Evolutionary conservation across 2,888 invertebrate species (phyloP), one percentile per base, ranked within the genome.

Genomic region (Pachliopta kotzebuea): DNA sequence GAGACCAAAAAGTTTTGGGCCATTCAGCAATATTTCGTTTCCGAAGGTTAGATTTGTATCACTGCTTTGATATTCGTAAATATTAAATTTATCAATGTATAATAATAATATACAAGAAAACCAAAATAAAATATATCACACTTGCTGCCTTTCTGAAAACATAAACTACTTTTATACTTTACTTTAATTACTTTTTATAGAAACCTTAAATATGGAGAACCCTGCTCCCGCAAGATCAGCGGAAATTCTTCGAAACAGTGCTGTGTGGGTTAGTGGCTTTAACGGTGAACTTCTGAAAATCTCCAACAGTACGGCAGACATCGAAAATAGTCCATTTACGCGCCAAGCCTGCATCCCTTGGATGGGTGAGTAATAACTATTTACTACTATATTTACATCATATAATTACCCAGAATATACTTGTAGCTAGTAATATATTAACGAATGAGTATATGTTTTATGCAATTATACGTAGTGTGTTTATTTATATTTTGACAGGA

Each of bases 341-440:
- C 59, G 74, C 67, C 87, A 88, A 68, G 82, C 79, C 45, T 88
- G 88, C 70, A 74, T 85, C 49, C 74, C 79, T 45, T 78, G 80
- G 77, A 88, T 88, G 88, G 88, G 88, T 88, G 67, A 77, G 77
- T 68, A 18, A n/a, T 45, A 45, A 6, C 45, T 45, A 17, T 45
- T n/a, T 45, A n/a, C 45, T 18, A n/a, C 18, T n/a, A 4, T 18
- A 4, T 4, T 6, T 6, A 18, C 18, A n/a, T 11, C 18, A 1
- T 7, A 45, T n/a, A 45, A 45, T 8, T 45, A 45, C 18, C 18
- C 8, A 45, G 45, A 42, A 45, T 11, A 14, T 3, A 2, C 14
- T 37, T 37, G 14, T 2, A 37, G 11, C 14, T 11, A 37, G 31
- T 37, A 11, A 37, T 37, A 11, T 37, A 37, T 14, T 37, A 37